Evolutionary conservation across 2,888 invertebrate species (phyloP), one percentile per base, ranked within the genome.

Genomic region (Scaptomyza tumidula): DNA sequence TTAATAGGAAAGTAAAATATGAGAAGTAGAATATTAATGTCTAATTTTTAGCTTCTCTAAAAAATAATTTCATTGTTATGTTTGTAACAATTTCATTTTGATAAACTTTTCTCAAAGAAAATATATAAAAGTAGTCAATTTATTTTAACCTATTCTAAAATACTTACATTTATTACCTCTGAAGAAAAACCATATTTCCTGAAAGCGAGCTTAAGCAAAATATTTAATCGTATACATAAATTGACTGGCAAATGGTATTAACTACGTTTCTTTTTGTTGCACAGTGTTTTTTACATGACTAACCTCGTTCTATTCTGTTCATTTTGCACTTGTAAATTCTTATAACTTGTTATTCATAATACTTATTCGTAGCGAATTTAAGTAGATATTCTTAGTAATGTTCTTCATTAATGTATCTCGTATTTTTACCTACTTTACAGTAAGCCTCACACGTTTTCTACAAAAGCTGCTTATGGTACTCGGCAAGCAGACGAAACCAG

Each of bases 381-480:
- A 50, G 58, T 76, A 76, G 68, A 35, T 37, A 39, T 10, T 54
- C 48, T 52, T 54, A 44, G 13, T 24, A 45, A 46, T 37, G n/a
- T 13, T 24, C 11, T 14, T 1, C 24, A 58, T 52, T 80, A 46
- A 77, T 64, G 14, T 37, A 29, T 39, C 44, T 56, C 46, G 60
- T 33, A 1, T 33, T 54, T 55, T 59, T 52, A 49, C 44, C 9
- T 57, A 29, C 48, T 59, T 93, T 93, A 13, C 93, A 95, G 95
- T 94, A 93, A 93, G 90, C 83, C 88, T 93, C 68, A 96, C 96
- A 29, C 93, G 93, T 84, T 93, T 94, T 87, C 92, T 96, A 75
- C 96, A 96, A 91, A 95, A 95, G 91, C 89, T 95, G 84, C 93
- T 96, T 89, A 93, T 96, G 92, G 96, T 96, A 74, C 94, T 96